These are phyloP conservation scores for Glyptemys insculpta DNA, from an alignment of 2,797 vertebrate species.

Conservation along the genomic window DNA sequence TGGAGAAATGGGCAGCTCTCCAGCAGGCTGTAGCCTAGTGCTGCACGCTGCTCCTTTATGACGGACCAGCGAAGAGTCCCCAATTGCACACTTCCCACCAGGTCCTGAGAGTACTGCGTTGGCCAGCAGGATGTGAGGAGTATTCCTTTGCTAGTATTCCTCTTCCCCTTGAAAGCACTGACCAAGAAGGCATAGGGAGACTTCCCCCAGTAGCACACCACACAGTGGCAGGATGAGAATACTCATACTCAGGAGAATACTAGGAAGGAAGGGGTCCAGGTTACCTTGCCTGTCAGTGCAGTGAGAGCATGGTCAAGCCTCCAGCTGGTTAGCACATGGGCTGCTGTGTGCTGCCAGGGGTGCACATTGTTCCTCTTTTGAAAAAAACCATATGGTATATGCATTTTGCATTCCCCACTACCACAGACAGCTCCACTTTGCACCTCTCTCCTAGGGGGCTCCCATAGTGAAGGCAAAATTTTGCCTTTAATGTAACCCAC, in stretches of 20 bases:
- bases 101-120: background rate
- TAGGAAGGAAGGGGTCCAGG: background rate
- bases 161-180: background rate
- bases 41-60: background rate
- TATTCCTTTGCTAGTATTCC: background rate
- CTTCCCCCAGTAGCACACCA: background rate
- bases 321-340: background rate
- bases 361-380: background rate
- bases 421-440: background rate
- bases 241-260: background rate
- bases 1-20: background rate
- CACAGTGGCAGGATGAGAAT: background rate
- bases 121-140: background rate
- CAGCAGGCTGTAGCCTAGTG: background rate
- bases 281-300: background rate
- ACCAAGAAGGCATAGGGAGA: background rate
- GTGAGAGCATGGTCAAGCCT: background rate
- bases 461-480: rapidly evolving
- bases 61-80: background rate
- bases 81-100: background rate
- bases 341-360: background rate
- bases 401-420: background rate
- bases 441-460: background rate
- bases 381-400: background rate
- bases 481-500: rapidly evolving